Evolutionary conservation across 2,113 vertebrate species (phyloP).

Genomic region (Oncorhynchus keta): DNA sequence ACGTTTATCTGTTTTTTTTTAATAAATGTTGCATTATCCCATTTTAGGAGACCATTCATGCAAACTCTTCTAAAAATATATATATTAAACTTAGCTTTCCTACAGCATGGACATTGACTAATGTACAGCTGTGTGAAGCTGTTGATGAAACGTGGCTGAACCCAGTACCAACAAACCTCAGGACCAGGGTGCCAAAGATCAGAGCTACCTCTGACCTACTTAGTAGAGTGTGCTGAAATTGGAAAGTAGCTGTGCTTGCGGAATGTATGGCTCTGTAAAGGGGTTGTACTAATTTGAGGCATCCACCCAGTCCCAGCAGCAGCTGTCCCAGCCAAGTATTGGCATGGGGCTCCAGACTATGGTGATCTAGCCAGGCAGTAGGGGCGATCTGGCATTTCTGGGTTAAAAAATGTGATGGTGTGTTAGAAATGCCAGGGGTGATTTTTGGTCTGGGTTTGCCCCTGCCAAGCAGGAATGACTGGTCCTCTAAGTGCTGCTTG

Average conservation of each 20-base stretch:
- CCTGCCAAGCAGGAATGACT: constrained; percentile 52
- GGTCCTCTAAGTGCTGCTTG: constrained; percentile 36
- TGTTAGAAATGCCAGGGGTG: not conserved
- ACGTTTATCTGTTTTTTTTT: not conserved
- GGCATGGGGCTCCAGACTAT: constrained; percentile 27
- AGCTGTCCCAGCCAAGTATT: constrained; percentile 63
- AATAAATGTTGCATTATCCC: no score
- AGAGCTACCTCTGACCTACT: constrained; percentile 57
- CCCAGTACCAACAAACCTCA: not conserved
- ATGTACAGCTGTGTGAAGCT: not conserved
- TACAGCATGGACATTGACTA: no score
- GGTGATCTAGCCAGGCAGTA: constrained; percentile 23
- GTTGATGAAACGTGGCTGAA: not conserved
- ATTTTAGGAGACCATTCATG: no score
- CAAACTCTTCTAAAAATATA: no score
- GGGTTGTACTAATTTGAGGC: constrained; percentile 41
- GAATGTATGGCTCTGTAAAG: constrained; percentile 59
- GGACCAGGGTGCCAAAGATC: constrained; percentile 49
- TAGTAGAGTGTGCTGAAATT: constrained; percentile 60
- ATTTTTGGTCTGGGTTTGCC: constrained; percentile 49
- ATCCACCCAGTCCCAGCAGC: constrained; percentile 58
- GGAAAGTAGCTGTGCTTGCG: constrained; percentile 69
- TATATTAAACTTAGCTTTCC: no score
- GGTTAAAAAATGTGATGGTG: no score
- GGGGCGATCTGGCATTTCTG: no score